Percentiles rank a stretch among this genome's conserved stretches.
Evolutionary conservation across 2,113 vertebrate genomes (phyloP).

Genomic region (Petroica traversi): DNA sequence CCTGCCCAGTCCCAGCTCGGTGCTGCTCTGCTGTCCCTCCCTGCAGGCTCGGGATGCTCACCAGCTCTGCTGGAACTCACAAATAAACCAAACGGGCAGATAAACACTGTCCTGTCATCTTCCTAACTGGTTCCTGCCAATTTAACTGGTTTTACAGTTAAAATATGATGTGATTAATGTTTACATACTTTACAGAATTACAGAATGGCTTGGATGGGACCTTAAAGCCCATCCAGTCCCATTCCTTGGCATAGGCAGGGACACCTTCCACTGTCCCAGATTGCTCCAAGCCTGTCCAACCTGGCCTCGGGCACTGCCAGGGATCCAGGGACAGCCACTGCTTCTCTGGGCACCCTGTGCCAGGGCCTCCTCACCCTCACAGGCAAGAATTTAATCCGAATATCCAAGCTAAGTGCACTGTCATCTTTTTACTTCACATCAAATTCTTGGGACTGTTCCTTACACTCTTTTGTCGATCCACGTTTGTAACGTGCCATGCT

Average conservation of each 20-base stretch:
- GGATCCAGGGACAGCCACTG: neutral
- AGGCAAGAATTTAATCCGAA: neutral
- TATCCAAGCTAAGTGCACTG: neutral
- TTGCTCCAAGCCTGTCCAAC: rapidly evolving
- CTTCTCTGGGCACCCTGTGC: neutral
- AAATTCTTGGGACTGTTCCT: neutral
- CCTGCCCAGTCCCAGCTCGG: neutral
- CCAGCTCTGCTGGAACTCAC: rapidly evolving
- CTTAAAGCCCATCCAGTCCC: neutral
- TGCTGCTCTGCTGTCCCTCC: neutral
- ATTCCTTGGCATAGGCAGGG: neutral
- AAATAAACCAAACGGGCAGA: neutral
- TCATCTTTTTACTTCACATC: neutral
- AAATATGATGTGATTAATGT: neutral
- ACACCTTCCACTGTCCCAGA: neutral
- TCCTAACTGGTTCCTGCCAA: neutral
- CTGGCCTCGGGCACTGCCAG: neutral
- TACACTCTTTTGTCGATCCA: rapidly evolving
- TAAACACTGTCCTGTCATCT: neutral
- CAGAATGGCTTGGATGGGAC: neutral
- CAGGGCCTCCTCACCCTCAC: rapidly evolving
- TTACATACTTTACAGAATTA: neutral
- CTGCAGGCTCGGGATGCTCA: rapidly evolving
- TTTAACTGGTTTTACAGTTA: neutral
- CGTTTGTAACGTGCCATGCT: rapidly evolving